Evolutionary conservation across 2,888 invertebrate genomes (phyloP).

Genomic region (Hartigia nigra): DNA sequence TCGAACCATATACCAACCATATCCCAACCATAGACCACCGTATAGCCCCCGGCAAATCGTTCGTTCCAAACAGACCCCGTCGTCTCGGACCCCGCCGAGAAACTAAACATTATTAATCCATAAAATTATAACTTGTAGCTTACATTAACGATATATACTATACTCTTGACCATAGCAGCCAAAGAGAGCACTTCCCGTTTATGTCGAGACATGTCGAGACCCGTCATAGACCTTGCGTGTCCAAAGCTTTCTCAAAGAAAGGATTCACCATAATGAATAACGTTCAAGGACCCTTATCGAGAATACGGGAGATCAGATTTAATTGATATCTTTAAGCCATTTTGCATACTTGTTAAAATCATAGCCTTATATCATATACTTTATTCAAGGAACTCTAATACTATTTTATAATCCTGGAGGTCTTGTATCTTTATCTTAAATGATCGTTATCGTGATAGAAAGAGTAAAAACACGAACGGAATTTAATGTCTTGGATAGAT

Average conservation of each 20-base stretch:
- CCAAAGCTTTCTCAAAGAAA: conserved; percentile 9
- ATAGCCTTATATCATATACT: not conserved
- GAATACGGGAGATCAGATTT: conserved; percentile 31
- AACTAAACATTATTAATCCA: conserved; percentile 36
- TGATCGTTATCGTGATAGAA: not conserved
- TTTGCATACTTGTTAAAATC: conserved; percentile 19
- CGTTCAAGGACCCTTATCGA: not conserved
- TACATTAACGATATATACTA: conserved; percentile 5
- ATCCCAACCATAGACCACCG: not conserved
- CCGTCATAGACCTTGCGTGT: conserved; percentile 1
- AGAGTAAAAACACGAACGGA: not conserved
- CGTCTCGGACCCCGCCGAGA: conserved; percentile 32
- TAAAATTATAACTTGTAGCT: conserved; percentile 35
- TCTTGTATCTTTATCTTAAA: no score
- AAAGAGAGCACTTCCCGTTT: not conserved
- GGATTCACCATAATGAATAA: conserved; percentile 13
- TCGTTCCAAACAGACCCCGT: conserved; percentile 24
- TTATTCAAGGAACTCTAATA: not conserved
- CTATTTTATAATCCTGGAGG: not conserved
- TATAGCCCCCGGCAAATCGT: conserved; percentile 1
- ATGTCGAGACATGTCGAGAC: not conserved
- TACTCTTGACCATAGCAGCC: not conserved
- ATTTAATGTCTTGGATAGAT: not conserved
- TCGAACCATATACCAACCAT: not conserved
- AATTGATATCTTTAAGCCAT: conserved; percentile 29